Evolutionary conservation across 2,113 vertebrate species (phyloP), one percentile per base, ranked within the genome.

Genomic region (Variabilichromis moorii): DNA sequence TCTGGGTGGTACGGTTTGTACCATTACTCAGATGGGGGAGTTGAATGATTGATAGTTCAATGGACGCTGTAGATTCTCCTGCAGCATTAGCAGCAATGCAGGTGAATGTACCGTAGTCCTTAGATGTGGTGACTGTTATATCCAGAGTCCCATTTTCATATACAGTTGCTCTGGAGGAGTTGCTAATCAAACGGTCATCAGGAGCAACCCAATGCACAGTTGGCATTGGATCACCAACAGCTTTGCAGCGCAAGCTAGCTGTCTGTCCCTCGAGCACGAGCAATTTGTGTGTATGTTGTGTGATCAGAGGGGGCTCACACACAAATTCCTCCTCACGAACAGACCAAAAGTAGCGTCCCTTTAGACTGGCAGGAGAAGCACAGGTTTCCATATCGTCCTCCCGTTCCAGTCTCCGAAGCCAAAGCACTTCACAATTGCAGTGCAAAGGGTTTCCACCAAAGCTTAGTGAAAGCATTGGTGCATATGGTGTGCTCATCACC

Each of bases 331-430:
- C 98, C 66, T 99, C 98, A 0, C 97, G 95, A 9, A 99, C 95
- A 0, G 98, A 98, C 99, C 99, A 99, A 92, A 99, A 99, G 90
- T 99, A 99, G 31, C 98, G 97, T 3, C 99, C 98, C 89, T 99
- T 99, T 51, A 99, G 96, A 59, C 94, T 95, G 0, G 97, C 87
- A 1, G 98, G 99, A 84, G 99, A 99, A 59, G 98, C 98, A 5
- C 99, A 99, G 1, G 99, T 99, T 96, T 99, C 99, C 97, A 99
- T 98, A 63, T 99, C 98, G 0, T 99, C 99, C 0, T 99, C 98
- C 6, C 98, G 95, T 33, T 98, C 97, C 1, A 99, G 96, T 79
- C 98, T 91, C 40, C 99, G 95, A 31, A 99, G 93, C 98, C 99
- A 99, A 80, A 99, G 96, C 4, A 99, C 96, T 89, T 99, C 99